These are phyloP conservation scores for Phalacrocorax brasilianus DNA, from an alignment of 2,113 vertebrate genomes.

Conservation along the genomic window DNA sequence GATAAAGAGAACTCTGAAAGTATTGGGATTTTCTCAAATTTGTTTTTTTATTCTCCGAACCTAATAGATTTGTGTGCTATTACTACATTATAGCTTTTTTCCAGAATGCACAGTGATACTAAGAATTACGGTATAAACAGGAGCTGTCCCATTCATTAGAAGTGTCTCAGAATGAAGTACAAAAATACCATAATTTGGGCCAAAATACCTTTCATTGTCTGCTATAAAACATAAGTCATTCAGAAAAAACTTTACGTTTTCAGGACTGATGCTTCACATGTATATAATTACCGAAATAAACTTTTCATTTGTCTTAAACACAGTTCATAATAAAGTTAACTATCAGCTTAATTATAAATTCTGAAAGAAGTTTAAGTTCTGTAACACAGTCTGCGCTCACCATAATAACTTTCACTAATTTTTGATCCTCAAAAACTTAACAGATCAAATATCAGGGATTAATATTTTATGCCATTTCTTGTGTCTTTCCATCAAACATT, in stretches of 20 bases:
- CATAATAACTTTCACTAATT: background rate
- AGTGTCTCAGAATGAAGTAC: background rate
- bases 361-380: background rate
- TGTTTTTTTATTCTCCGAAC: background rate
- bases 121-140: background rate
- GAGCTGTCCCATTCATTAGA: background rate
- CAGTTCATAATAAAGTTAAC: background rate
- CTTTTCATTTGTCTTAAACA: background rate
- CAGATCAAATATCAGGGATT: background rate
- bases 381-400: background rate
- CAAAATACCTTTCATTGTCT: background rate
- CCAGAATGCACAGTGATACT: background rate
- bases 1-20: background rate
- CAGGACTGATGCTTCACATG: background rate
- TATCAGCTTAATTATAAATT: background rate
- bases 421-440: background rate
- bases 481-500: background rate
- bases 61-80: background rate
- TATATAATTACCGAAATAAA: background rate
- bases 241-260: background rate
- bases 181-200: background rate
- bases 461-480: background rate
- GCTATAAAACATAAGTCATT: background rate
- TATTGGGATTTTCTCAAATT: background rate
- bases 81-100: background rate